Evolutionary conservation across 2,888 invertebrate species (phyloP).

Genomic region (Cerastis leucographa): DNA sequence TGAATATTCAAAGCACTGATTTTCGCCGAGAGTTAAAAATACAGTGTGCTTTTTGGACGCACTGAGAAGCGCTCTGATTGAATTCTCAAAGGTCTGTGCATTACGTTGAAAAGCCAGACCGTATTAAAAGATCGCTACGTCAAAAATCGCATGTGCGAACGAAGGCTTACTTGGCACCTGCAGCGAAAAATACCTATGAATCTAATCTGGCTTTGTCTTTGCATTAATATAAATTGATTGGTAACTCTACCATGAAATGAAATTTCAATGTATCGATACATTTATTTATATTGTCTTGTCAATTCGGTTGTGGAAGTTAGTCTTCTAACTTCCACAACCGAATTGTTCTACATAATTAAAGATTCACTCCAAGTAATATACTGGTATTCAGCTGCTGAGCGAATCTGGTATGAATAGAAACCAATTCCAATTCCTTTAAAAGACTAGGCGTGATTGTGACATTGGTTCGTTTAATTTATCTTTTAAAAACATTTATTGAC

Average conservation of each 20-base stretch:
- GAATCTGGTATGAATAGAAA: neutral
- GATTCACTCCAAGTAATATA: neutral
- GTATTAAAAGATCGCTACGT: neutral
- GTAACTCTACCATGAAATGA: neutral
- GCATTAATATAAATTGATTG: neutral
- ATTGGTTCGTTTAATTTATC: constrained; percentile 1
- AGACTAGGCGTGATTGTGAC: neutral
- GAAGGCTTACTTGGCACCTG: neutral
- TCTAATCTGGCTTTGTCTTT: neutral
- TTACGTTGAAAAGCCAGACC: neutral
- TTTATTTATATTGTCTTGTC: neutral
- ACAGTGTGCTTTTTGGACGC: neutral
- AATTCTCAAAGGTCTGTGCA: neutral
- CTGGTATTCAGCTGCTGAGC: neutral
- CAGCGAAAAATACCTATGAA: neutral
- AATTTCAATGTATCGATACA: constrained; percentile 23
- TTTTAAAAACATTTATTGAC: constrained; percentile 15
- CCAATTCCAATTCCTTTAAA: neutral
- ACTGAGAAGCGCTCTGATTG: neutral
- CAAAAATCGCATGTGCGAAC: neutral
- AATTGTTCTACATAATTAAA: no score
- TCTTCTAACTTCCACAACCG: no score
- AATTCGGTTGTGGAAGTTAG: neutral
- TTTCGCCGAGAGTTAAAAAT: neutral
- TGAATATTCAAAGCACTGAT: neutral